Evolutionary conservation across 2,113 vertebrate species (phyloP).

Genomic region (Equus przewalskii): DNA sequence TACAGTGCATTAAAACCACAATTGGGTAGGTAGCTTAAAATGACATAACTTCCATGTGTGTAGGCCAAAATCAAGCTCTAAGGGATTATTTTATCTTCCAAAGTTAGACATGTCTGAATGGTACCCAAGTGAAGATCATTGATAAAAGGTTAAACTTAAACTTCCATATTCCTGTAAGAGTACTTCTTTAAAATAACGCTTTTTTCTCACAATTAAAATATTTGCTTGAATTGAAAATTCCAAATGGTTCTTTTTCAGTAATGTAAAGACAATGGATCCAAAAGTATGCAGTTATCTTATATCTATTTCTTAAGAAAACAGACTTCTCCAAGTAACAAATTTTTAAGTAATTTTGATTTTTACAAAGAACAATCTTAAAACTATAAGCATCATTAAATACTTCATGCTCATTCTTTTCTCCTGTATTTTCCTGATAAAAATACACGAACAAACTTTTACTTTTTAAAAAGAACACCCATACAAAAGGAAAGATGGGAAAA

Average conservation of each 20-base stretch:
- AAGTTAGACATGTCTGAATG: background rate
- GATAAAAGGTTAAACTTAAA: background rate
- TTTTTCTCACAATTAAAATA: slow-evolving; percentile 40
- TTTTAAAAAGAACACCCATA: background rate
- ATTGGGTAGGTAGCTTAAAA: background rate
- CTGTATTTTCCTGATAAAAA: slow-evolving; percentile 64
- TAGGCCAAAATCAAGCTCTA: background rate
- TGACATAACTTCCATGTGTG: background rate
- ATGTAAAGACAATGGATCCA: slow-evolving; percentile 65
- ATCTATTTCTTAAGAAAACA: slow-evolving; percentile 42
- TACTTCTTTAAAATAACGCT: background rate
- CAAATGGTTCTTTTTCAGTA: slow-evolving; percentile 42
- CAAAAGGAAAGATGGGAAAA: background rate
- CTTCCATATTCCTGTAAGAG: background rate
- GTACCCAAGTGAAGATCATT: background rate
- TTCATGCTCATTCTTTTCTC: background rate
- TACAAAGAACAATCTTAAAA: slow-evolving; percentile 2
- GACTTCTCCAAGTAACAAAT: slow-evolving; percentile 35
- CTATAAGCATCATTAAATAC: background rate
- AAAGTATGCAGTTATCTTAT: background rate
- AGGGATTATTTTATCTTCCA: background rate
- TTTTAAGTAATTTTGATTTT: slow-evolving; percentile 67
- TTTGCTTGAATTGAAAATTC: background rate
- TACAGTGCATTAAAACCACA: background rate
- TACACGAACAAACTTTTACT: background rate